These are phyloP conservation scores for Geophilus truncorum DNA, from an alignment of 2,888 invertebrate species.

Conservation along the genomic window DNA sequence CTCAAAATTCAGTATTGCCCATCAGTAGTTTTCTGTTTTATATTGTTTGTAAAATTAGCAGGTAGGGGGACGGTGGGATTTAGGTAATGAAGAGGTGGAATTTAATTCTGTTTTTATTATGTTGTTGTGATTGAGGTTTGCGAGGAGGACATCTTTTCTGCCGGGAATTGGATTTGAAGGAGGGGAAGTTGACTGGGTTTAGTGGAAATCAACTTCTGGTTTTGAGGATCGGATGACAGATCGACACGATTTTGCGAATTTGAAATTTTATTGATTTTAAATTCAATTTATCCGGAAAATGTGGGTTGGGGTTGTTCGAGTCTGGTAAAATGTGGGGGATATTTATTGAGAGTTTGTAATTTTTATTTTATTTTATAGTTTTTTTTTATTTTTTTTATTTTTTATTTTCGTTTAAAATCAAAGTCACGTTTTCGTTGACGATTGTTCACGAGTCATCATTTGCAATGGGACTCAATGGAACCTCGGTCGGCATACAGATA, in stretches of 20 bases:
- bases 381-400: not conserved
- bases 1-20: no score
- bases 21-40: no score
- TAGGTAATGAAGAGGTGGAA: no score
- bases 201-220: conserved; percentile 10
- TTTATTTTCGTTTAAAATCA: not conserved
- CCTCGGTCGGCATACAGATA: conserved; percentile 20
- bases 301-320: no score
- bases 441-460: conserved; percentile 20
- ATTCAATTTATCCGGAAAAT: not conserved
- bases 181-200: conserved; percentile 2
- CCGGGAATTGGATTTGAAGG: not conserved
- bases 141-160: not conserved
- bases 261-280: not conserved
- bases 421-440: conserved; percentile 1
- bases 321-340: not conserved
- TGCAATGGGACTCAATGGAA: conserved; percentile 20
- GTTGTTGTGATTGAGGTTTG: not conserved
- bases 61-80: not conserved
- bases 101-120: not conserved
- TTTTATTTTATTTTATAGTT: not conserved
- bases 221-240: conserved; percentile 12
- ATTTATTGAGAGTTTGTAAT: not conserved
- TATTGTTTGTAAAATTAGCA: not conserved
- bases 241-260: not conserved